Evolutionary conservation across 2,888 invertebrate species (phyloP), one percentile per base, ranked within the genome.

Genomic region (Homarus gammarus): DNA sequence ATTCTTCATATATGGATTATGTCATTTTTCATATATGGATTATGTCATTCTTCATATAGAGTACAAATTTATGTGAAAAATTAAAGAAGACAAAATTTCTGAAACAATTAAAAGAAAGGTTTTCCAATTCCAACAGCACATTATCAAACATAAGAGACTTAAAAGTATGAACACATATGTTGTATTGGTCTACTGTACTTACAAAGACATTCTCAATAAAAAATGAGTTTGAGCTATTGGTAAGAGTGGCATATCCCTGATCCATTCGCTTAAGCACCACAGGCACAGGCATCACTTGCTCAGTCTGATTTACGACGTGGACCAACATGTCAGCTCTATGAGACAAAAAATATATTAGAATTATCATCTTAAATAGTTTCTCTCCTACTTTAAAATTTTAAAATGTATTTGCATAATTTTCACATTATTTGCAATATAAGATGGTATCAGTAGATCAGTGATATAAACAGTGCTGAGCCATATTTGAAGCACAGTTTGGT

Each of bases 181-280:
- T n/a, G n/a, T n/a, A n/a, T n/a, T n/a, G n/a, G n/a, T n/a, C n/a
- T n/a, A n/a, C n/a, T n/a, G n/a, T 10, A 93, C 94, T 93, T 91
- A 95, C 94, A 81, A 96, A 95, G 83, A 96, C 96, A 93, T 96
- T 96, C 93, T 96, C 96, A 91, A 96, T 96, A 0, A 96, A 81
- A 64, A 88, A 88, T 8, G 87, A 90, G 33, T 85, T 68, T 1
- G 84, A 49, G 31, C 77, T 75, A 56, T 90, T 87, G 33, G 72
- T 85, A 36, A 92, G 90, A 31, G 81, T 81, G 33, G 83, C 33
- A 70, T 92, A 92, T 33, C 91, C 89, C 1, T 68, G 68, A 81
- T 92, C 91, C 44, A 92, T 81, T 33, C 82, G 64, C 44, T 84
- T 40, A 31, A 92, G 81, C 40, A 92, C 91, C 33, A 75, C 70